Base-by-base conservation (phyloP, 2,888 invertebrate genomes). In the Drosophila cognata region DNA sequence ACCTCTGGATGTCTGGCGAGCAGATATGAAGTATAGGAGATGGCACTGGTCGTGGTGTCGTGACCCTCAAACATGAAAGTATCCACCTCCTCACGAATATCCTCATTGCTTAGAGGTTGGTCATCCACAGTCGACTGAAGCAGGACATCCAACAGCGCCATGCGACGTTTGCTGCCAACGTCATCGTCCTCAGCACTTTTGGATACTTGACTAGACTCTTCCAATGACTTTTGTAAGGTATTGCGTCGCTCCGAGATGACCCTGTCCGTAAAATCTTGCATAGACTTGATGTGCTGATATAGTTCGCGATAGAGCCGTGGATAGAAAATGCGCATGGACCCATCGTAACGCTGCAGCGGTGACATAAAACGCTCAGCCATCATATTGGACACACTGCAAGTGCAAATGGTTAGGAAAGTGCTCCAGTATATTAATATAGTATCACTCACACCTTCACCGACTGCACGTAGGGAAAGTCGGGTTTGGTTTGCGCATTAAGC, bases 71-170 rank as follows among this genome's bases (percentile, higher is more conserved):
- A 92, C 91, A 92, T 92, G 38, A 96, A 96, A 0, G 96, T 96
- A 74, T 96, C 95, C 0, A 96, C 95, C 93, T 96, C 95, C 90
- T 96, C 95, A 56, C 95, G 93, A 16, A 96, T 94, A 66, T 94
- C 94, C 28, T 94, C 92, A 59, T 95, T 94, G 6, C 94, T 94
- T 56, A 96, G 92, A 4, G 94, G 94, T 94, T 95, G 83, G 41
- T 94, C 89, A 1, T 95, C 95, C 2, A 94, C 93, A 60, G 94
- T 94, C 0, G 95, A 93, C 56, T 95, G 93, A 18, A 96, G 91
- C 6, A 96, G 91, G 13, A 96, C 92, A 93, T 96, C 96, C 81
- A 96, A 91, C 81, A 96, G 95, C 0, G 95, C 95, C 84, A 95
- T 94, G 81, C 95, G 95, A 77, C 94, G 95, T 83, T 94, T 95